Evolutionary conservation across 2,888 invertebrate species (phyloP).

Genomic region (Ectemnius continuus): DNA sequence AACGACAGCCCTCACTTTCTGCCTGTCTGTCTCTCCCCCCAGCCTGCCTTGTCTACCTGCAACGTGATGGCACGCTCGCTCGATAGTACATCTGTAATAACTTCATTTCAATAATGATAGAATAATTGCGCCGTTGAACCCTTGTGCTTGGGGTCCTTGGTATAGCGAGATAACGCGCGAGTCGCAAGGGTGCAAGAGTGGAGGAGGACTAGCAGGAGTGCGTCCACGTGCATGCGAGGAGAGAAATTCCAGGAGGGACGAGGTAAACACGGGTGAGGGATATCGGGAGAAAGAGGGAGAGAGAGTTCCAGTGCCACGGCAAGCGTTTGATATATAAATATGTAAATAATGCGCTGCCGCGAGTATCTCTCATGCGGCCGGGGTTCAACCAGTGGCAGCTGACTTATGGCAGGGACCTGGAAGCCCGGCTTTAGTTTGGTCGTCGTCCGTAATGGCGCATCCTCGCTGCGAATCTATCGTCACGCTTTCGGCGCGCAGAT

Average conservation of each 20-base stretch:
- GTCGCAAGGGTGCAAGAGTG: neutral
- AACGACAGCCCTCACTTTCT: conserved; percentile 19
- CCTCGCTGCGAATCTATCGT: conserved; percentile 72
- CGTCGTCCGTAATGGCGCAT: conserved; percentile 59
- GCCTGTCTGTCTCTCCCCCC: neutral
- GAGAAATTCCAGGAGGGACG: no score
- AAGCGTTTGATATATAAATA: conserved; percentile 73
- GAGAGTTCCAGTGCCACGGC: conserved; percentile 27
- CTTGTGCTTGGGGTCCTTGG: conserved; percentile 2
- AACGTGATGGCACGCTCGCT: conserved; percentile 9
- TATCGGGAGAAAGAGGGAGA: conserved; percentile 9
- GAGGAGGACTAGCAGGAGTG: neutral
- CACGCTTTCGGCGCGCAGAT: conserved; percentile 56
- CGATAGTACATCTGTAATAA: conserved; percentile 48
- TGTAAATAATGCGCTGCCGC: conserved; percentile 72
- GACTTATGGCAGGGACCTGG: conserved; percentile 72
- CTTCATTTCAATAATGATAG: conserved; percentile 33
- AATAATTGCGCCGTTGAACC: conserved; percentile 13
- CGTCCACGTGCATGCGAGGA: neutral
- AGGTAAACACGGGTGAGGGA: no score
- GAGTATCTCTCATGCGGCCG: conserved; percentile 71
- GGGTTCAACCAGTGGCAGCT: conserved; percentile 68
- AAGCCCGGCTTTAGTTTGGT: conserved; percentile 61
- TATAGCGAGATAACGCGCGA: neutral
- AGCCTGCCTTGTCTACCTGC: conserved; percentile 1